phyloP scores from a whole-genome alignment of 2,888 invertebrate genomes.

The Drosophila mettleri region DNA sequence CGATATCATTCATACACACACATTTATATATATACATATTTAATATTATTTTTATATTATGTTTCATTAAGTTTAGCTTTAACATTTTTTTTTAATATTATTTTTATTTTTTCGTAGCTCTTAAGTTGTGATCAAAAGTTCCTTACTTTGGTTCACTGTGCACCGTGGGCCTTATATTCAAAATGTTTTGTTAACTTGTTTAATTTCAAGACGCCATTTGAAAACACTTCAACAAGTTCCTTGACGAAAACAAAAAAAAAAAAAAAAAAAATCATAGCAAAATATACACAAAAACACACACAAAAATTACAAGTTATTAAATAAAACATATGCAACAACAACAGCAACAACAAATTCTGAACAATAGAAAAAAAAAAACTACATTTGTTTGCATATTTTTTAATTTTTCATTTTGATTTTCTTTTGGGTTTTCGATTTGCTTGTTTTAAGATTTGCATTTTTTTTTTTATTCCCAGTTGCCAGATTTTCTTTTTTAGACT shows the following conservation, averaged over 20 bases:
- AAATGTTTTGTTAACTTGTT: conserved; percentile 62
- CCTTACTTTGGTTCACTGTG: conserved; percentile 81
- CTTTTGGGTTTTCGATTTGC: conserved; percentile 20
- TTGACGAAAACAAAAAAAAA: conserved; percentile 46
- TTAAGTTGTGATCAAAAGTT: conserved; percentile 83
- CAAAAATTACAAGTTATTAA: conserved; percentile 34
- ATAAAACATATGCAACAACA: conserved; percentile 20
- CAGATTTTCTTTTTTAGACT: conserved; percentile 27
- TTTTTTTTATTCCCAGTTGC: conserved; percentile 30
- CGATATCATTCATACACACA: conserved; percentile 22
- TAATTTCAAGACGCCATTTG: conserved; percentile 68
- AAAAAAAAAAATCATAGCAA: conserved; percentile 62
- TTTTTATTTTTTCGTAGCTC: conserved; percentile 38
- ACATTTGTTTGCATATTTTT: conserved; percentile 15
- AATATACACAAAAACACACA: conserved; percentile 58
- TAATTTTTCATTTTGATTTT: conserved; percentile 10
- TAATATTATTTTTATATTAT: neutral
- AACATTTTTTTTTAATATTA: conserved; percentile 48
- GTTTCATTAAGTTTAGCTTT: conserved; percentile 45
- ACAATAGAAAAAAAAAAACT: conserved; percentile 12
- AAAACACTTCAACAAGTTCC: conserved; percentile 76
- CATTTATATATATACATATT: conserved; percentile 16
- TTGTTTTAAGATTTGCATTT: conserved; percentile 40
- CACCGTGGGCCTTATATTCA: conserved; percentile 65
- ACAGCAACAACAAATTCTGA: conserved; percentile 6